Conservation (phyloP, 2,797 vertebrate species). For the Eupleurogrammus muticus region DNA sequence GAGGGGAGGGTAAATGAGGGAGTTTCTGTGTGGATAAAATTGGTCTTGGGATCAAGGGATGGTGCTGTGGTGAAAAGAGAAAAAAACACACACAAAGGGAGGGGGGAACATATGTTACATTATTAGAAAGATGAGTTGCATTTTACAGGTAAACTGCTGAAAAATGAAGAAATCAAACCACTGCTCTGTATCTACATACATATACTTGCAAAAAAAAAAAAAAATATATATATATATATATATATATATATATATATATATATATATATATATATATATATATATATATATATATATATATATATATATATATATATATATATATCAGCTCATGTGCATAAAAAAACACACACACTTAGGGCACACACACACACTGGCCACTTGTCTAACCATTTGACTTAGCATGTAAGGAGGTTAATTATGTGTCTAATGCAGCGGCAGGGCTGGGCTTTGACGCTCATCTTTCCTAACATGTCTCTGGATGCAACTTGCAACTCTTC, state of each 20-base stretch:
- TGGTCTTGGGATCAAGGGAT: slow-evolving; percentile 70
- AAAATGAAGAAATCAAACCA: background rate
- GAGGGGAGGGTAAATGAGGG: slow-evolving; percentile 55
- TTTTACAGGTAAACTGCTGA: slow-evolving; percentile 30
- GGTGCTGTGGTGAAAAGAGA: slow-evolving; percentile 38
- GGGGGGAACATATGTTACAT: slow-evolving; percentile 12
- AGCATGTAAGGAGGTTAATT: slow-evolving; percentile 80
- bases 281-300: no score
- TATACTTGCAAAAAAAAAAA: slow-evolving; percentile 18
- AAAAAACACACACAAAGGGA: slow-evolving; percentile 22
- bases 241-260: no score
- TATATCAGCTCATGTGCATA: no score
- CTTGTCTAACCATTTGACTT: slow-evolving; percentile 52
- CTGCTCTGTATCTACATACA: slow-evolving; percentile 4
- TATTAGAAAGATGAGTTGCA: slow-evolving; percentile 9
- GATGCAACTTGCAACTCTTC: slow-evolving; percentile 63
- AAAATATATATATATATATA: no score
- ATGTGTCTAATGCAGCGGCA: slow-evolving; percentile 77
- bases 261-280: no score
- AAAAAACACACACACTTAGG: slow-evolving; percentile 21
- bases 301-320: no score
- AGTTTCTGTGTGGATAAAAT: slow-evolving; percentile 62
- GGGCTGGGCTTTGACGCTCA: slow-evolving; percentile 71
- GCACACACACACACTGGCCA: slow-evolving; percentile 12
- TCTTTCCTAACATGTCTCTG: slow-evolving; percentile 75